phyloP scores from a whole-genome alignment of 2,113 vertebrate genomes.

The Sylvietta virens region DNA sequence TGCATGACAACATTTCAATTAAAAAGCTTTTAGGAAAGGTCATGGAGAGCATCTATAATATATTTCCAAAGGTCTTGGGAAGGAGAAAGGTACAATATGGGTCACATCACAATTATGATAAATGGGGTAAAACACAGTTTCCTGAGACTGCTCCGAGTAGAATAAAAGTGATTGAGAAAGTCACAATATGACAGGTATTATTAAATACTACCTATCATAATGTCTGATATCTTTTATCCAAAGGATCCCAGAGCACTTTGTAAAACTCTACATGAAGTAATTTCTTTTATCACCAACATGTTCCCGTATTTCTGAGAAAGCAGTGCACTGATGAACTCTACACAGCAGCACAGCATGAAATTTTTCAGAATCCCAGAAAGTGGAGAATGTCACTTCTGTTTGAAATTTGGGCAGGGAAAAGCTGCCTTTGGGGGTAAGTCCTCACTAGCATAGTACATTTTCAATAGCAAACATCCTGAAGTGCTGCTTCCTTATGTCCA shows the following conservation, averaged over 20 bases:
- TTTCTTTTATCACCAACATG: background rate
- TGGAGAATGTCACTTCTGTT: background rate
- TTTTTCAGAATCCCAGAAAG: slow-evolving; percentile 9
- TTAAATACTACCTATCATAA: slow-evolving; percentile 15
- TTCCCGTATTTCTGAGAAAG: background rate
- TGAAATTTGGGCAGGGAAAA: background rate
- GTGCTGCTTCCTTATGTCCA: background rate
- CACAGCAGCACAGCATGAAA: background rate
- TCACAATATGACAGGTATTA: slow-evolving; percentile 43
- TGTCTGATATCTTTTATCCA: slow-evolving; percentile 1
- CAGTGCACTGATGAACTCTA: background rate
- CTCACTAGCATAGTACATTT: background rate
- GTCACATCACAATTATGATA: slow-evolving; percentile 3
- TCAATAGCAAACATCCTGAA: background rate
- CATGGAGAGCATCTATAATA: background rate
- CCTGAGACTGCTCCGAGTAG: background rate
- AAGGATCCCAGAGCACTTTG: slow-evolving; percentile 27
- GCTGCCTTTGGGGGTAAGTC: background rate
- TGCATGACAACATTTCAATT: slow-evolving; percentile 42
- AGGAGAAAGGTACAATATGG: background rate
- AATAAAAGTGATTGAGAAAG: slow-evolving; percentile 48
- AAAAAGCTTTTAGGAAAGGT: slow-evolving; percentile 54
- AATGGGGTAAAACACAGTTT: slow-evolving; percentile 32
- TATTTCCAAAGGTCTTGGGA: slow-evolving; percentile 25
- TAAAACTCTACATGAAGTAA: slow-evolving; percentile 1